A percentile compares a stretch with the other conserved stretches of the same genome.
Conservation (phyloP, 35 echinoderm and acorn worm genomes). For the Ophioderma brevispina region DNA sequence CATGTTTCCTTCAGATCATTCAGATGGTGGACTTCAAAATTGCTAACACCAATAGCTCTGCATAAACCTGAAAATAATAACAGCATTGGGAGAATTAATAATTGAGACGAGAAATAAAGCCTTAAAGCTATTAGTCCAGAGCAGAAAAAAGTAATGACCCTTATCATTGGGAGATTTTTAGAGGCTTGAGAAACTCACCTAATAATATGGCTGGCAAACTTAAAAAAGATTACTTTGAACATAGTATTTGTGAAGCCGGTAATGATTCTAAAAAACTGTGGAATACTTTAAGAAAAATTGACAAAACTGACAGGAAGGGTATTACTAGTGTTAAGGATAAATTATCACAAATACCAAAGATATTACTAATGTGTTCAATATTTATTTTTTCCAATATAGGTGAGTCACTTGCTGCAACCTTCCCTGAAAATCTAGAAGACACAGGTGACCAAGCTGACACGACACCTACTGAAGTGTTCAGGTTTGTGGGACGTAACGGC, state of each 20-base stretch:
- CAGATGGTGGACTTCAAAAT: constrained; percentile 33
- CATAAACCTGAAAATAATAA: constrained; percentile 38
- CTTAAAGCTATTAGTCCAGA: no score
- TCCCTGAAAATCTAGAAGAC: background rate
- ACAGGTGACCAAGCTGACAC: background rate
- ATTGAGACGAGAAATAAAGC: no score
- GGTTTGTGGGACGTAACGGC: background rate
- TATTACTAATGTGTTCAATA: background rate
- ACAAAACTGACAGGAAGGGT: background rate
- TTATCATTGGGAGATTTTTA: background rate
- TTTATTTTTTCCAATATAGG: background rate
- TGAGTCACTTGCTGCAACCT: background rate
- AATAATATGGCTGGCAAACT: background rate
- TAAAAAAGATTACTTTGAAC: no score
- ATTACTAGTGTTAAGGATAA: background rate
- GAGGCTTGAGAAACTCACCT: background rate
- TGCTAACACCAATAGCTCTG: constrained; percentile 40
- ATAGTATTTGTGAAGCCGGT: no score
- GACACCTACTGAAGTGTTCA: background rate
- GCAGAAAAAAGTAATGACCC: background rate
- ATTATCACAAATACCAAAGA: background rate
- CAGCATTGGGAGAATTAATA: no score
- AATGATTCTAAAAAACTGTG: no score
- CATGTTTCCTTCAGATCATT: constrained; percentile 39
- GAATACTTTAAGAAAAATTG: no score